A percentile compares a stretch with the other conserved stretches of the same genome.
These are phyloP conservation scores for Timema cristinae DNA, from an alignment of 2,888 invertebrate species.

Conservation along the genomic window DNA sequence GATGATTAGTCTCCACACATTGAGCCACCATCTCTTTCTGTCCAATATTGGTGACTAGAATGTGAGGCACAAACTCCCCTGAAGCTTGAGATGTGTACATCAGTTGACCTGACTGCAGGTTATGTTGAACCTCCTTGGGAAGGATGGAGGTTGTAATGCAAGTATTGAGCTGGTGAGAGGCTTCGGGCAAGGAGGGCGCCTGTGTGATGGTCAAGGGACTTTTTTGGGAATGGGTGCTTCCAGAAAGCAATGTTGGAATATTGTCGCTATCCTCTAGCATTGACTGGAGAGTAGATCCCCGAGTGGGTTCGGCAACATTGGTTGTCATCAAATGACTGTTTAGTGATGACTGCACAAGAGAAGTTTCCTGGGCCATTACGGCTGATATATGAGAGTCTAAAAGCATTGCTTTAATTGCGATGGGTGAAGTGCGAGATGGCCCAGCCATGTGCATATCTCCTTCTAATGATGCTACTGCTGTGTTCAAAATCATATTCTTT, in stretches of 20 bases:
- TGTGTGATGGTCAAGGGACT: neutral
- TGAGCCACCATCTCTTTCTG: neutral
- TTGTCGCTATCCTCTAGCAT: neutral
- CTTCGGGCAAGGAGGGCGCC: neutral
- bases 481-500: slow-evolving; percentile 25
- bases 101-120: neutral
- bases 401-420: slow-evolving; percentile 24
- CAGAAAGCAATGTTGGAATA: slow-evolving; percentile 5
- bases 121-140: too few relatives aligned
- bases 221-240: neutral
- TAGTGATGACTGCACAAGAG: too few relatives aligned
- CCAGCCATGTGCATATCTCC: slow-evolving; percentile 5
- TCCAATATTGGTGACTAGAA: neutral
- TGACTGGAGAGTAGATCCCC: too few relatives aligned
- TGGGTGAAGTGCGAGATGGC: slow-evolving; percentile 20
- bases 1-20: neutral
- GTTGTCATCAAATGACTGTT: neutral
- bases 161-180: neutral
- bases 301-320: neutral
- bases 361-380: neutral
- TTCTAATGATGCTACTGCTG: slow-evolving; percentile 17
- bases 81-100: neutral
- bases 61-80: neutral
- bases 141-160: neutral
- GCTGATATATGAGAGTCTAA: slow-evolving; percentile 41